Evolutionary conservation across 2,888 invertebrate species (phyloP).

Genomic region (Zelleria hepariella): DNA sequence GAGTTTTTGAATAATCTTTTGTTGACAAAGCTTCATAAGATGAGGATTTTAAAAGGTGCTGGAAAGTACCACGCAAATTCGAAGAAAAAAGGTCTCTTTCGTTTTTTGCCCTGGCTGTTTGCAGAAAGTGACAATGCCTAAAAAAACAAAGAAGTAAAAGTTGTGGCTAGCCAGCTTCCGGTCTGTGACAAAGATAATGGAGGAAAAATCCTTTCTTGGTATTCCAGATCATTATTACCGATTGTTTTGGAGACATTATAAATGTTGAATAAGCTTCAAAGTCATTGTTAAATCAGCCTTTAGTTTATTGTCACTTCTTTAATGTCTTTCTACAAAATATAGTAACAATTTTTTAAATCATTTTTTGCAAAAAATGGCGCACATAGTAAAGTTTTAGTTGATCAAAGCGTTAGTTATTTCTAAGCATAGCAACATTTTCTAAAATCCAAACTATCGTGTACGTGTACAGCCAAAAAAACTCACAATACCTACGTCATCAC

Average conservation of each 20-base stretch:
- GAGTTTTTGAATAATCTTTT: constrained; percentile 59
- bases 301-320: no score
- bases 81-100: constrained; percentile 27
- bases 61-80: constrained; percentile 38
- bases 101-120: constrained; percentile 8
- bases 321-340: no score
- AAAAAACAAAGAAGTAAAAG: background rate
- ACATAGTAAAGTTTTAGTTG: background rate
- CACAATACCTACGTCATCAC: constrained; percentile 47
- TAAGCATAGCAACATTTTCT: background rate
- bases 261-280: background rate
- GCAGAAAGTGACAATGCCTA: constrained; percentile 39
- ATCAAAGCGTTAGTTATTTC: background rate
- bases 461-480: background rate
- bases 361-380: background rate
- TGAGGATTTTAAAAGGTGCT: constrained; percentile 20
- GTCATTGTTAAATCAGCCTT: no score
- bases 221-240: background rate
- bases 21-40: constrained; percentile 51
- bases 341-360: no score
- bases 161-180: constrained; percentile 5
- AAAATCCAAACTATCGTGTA: background rate
- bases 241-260: background rate
- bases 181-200: background rate
- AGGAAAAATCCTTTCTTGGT: background rate